Evolutionary conservation across 2,888 invertebrate species (phyloP), one percentile per base, ranked within the genome.

Genomic region (Drosophila borealis): DNA sequence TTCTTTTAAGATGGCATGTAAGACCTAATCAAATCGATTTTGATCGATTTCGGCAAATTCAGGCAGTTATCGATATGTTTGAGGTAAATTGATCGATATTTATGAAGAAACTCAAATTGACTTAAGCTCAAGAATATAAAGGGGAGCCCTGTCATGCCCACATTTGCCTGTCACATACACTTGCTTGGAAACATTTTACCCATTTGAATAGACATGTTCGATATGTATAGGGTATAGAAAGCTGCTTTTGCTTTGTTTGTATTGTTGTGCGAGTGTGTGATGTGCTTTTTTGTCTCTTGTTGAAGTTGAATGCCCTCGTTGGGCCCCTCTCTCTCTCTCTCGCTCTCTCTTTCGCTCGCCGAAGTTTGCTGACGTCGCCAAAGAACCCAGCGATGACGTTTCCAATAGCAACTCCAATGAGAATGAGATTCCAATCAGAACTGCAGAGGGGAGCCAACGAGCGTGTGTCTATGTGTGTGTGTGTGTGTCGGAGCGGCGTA

Each of bases 221-320:
- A 49, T 37, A 17, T 39, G 39, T 51, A 36, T 14, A 45, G 55
- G 44, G 55, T 45, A 55, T 37, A 67, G 61, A 62, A 78, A 74
- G 67, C 51, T n/a, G 68, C 45, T 68, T 73, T 71, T 49, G 74
- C 59, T 49, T 59, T 70, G 70, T 62, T 56, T 68, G 73, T 36
- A 65, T 56, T 61, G 25, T 46, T 71, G 60, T 41, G 33, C 44
- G 34, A 34, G 48, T 65, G 36, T 61, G 44, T 57, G 19, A 48
- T 53, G 11, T 63, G 68, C 57, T 53, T 61, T 53, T 61, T 54
- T 71, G 63, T 45, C 59, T 71, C 70, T 29, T 29, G 8, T 29
- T 67, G 68, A 75, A 87, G 90, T 90, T 91, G 81, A 90, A 86
- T 89, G 90, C 77, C 91, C 91, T 88, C 80, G 76, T 69, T 73